These are phyloP conservation scores for Neotragus pygmaeus DNA, from an alignment of 2,113 vertebrate genomes.

Conservation along the genomic window DNA sequence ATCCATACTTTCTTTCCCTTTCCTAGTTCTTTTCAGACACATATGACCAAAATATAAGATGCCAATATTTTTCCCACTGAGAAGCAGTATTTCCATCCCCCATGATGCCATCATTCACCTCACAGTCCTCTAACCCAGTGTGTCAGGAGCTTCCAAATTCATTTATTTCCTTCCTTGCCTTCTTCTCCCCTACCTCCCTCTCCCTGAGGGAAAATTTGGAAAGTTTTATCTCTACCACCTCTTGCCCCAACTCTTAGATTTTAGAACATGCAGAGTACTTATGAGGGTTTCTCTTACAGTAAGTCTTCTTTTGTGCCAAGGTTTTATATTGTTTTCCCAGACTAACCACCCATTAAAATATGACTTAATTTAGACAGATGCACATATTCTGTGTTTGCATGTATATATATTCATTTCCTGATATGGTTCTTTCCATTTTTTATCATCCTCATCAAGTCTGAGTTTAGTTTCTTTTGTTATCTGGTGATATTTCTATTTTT, in stretches of 20 bases:
- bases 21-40: background rate
- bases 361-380: background rate
- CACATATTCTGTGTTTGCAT: background rate
- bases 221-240: background rate
- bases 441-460: background rate
- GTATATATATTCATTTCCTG: background rate
- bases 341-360: background rate
- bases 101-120: background rate
- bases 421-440: background rate
- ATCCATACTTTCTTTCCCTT: background rate
- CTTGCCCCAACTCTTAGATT: background rate
- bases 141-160: background rate
- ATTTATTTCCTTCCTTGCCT: background rate
- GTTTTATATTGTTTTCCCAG: background rate
- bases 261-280: background rate
- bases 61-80: background rate
- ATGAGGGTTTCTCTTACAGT: background rate
- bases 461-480: background rate
- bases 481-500: background rate
- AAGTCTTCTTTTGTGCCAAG: background rate
- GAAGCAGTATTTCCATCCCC: background rate
- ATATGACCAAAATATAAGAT: background rate
- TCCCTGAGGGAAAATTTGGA: background rate
- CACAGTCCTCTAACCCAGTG: background rate
- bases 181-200: background rate